phyloP scores from a whole-genome alignment of 2,888 invertebrate genomes.

The Tortrix viridana region DNA sequence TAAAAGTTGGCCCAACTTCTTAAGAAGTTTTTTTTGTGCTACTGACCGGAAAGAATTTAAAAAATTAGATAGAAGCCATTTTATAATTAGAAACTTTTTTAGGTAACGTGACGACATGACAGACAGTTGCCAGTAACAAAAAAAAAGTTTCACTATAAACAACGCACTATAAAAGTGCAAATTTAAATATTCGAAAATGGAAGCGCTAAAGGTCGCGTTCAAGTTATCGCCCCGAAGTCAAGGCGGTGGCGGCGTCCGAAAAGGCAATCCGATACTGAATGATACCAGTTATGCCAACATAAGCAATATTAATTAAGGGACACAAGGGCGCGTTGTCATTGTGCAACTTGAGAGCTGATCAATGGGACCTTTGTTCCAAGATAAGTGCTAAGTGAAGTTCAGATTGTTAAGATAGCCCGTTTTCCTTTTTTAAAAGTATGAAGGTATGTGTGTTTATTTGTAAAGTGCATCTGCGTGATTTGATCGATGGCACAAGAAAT shows the following conservation, averaged over 20 bases:
- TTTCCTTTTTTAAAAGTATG: not conserved
- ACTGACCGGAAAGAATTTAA: not conserved
- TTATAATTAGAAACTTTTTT: not conserved
- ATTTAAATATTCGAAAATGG: slow-evolving; percentile 39
- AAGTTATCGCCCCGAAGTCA: slow-evolving; percentile 45
- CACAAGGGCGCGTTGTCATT: slow-evolving; percentile 42
- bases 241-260: slow-evolving; percentile 42
- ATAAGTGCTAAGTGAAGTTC: slow-evolving; percentile 23
- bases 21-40: slow-evolving; percentile 5
- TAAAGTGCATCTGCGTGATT: no score
- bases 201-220: slow-evolving; percentile 48
- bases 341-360: slow-evolving; percentile 42
- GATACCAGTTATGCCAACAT: slow-evolving; percentile 16
- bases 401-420: slow-evolving; percentile 7
- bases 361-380: slow-evolving; percentile 26
- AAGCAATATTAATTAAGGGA: slow-evolving; percentile 22
- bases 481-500: no score
- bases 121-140: no score
- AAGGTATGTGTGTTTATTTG: not conserved
- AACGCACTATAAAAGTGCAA: not conserved
- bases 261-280: slow-evolving; percentile 43
- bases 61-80: not conserved
- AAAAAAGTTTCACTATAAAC: not conserved
- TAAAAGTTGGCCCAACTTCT: not conserved
- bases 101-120: no score